Evolutionary conservation across 2,113 vertebrate species (phyloP), one percentile per base, ranked within the genome.

Genomic region (Gila orcuttii): DNA sequence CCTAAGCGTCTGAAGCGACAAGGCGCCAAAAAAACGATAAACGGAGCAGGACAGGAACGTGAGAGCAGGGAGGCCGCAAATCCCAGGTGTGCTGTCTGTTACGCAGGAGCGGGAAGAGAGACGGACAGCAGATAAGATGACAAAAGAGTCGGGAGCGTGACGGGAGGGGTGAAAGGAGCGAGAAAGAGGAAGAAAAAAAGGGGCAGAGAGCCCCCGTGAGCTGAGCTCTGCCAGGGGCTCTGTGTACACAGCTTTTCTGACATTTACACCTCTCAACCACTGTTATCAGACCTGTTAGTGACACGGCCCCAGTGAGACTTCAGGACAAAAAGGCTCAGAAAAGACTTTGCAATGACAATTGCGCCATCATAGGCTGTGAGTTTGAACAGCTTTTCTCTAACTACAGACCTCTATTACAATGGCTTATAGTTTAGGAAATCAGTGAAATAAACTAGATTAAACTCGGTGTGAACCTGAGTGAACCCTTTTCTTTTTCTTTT

Each of bases 71-170:
- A 76, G 76, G 71, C 66, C 23, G 11, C 39, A 28, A 77, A 81
- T 89, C 82, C 84, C 82, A 85, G 86, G 78, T 88, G 85, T 85
- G 59, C 83, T 77, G 73, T 88, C 57, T 88, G 87, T 82, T 85
- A 64, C 19, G 25, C 19, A 59, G 28, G 25, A 45, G 13, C 23
- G 13, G 12, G 75, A 50, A 13, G 69, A 83, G 31, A 73, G 52
- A 25, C 64, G 52, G 85, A 50, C 36, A 25, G 50, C 71, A 79
- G 79, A 82, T 82, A 82, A 73, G 82, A 77, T 69, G 80, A 88
- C 64, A 85, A 87, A 84, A 73, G 79, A 76, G 60, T 15, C 13
- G 36, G 19, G 39, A 75, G 69, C 2, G 36, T 23, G 69, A 47
- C 6, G 12, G 47, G 39, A 60, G 15, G 73, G 36, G 42, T 4